phyloP scores from a whole-genome alignment of 2,888 invertebrate species.

The Tuberolachnus salignus region DNA sequence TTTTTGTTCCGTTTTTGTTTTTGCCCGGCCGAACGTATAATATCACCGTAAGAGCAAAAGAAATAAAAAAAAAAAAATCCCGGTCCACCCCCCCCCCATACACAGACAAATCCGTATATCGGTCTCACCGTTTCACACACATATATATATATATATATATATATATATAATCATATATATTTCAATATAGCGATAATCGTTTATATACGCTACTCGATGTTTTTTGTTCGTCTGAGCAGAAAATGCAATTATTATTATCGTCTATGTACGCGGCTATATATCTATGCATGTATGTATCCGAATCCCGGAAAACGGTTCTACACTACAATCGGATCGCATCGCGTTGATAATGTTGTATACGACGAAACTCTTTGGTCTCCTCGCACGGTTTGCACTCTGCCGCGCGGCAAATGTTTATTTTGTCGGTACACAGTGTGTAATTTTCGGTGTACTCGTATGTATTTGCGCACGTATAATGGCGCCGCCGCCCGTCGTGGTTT shows the following conservation, averaged over 20 bases:
- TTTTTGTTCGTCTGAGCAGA: not conserved
- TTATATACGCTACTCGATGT: not conserved
- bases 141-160: no score
- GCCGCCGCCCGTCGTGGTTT: not conserved
- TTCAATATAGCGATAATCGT: no score
- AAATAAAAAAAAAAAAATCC: no score
- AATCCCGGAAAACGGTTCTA: constrained; percentile 1
- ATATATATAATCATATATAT: no score
- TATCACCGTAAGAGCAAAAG: no score
- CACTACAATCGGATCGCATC: not conserved
- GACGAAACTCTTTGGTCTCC: constrained; percentile 9
- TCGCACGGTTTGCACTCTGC: not conserved
- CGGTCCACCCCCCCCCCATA: no score
- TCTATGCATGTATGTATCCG: not conserved
- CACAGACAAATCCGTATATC: no score
- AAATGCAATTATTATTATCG: not conserved
- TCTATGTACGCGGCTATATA: not conserved
- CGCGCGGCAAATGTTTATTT: not conserved
- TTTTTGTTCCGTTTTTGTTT: no score
- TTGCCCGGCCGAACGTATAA: no score
- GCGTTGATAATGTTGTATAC: not conserved
- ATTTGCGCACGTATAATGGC: constrained; percentile 11
- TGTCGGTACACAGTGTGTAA: not conserved
- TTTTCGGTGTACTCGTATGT: constrained; percentile 11
- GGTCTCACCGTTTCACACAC: no score